These are phyloP conservation scores for Ormyrus thymus DNA, from an alignment of 2,888 invertebrate genomes.

Conservation along the genomic window DNA sequence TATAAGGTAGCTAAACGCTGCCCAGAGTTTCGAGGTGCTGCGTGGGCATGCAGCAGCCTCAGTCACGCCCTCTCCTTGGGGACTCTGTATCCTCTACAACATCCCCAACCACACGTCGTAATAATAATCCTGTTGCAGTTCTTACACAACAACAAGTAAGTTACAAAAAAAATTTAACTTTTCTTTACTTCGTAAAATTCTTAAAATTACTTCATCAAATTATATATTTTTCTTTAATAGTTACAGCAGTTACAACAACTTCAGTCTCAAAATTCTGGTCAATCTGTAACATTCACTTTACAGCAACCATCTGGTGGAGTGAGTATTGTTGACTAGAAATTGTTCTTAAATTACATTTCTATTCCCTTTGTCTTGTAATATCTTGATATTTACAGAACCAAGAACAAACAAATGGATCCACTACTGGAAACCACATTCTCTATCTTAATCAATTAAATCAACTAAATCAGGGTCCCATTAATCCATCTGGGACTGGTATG, in stretches of 20 bases:
- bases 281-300: slow-evolving; percentile 72
- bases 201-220: neutral
- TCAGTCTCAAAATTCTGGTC: slow-evolving; percentile 72
- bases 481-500: slow-evolving; percentile 74
- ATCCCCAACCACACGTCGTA: slow-evolving; percentile 73
- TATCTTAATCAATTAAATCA: slow-evolving; percentile 73
- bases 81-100: slow-evolving; percentile 75
- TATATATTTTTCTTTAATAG: slow-evolving; percentile 59
- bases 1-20: slow-evolving; percentile 73
- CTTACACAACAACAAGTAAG: slow-evolving; percentile 73
- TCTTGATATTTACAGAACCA: slow-evolving; percentile 64
- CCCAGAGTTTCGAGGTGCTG: slow-evolving; percentile 75
- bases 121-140: slow-evolving; percentile 72
- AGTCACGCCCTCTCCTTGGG: slow-evolving; percentile 75
- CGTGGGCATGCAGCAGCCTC: slow-evolving; percentile 76
- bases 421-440: slow-evolving; percentile 73
- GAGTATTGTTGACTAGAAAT: slow-evolving; percentile 55
- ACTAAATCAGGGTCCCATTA: slow-evolving; percentile 73
- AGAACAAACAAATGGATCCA: slow-evolving; percentile 72
- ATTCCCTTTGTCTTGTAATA: slow-evolving; percentile 8
- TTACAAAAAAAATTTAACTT: slow-evolving; percentile 6
- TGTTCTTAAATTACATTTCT: neutral
- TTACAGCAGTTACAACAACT: slow-evolving; percentile 73
- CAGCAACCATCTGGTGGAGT: slow-evolving; percentile 72
- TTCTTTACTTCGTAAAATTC: neutral